Percentiles rank a stretch among this genome's conserved stretches.
Conservation (phyloP, 2,113 vertebrate genomes). For the Pitta sordida region DNA sequence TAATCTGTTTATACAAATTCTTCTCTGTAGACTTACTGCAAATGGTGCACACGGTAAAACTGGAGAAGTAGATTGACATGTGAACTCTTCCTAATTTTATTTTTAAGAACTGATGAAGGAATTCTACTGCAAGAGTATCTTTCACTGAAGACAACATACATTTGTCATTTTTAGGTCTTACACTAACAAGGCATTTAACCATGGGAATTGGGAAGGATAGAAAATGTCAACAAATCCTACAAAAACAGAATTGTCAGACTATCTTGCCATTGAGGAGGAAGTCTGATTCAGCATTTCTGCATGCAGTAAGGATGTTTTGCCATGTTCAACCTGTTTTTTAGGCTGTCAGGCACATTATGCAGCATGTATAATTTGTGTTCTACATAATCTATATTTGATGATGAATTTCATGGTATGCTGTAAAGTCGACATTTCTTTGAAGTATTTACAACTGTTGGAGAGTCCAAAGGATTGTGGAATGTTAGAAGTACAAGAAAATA, state of each 20-base stretch:
- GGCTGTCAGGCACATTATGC: background rate
- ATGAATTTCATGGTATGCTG: background rate
- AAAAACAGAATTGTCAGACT: background rate
- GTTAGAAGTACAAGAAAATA: background rate
- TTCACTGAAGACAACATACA: background rate
- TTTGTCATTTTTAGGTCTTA: background rate
- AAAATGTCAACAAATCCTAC: background rate
- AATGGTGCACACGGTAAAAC: background rate
- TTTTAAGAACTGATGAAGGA: background rate
- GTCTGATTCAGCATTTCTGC: background rate
- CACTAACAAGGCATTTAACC: background rate
- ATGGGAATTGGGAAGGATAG: background rate
- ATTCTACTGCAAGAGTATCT: background rate
- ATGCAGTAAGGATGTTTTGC: background rate
- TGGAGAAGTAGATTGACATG: background rate
- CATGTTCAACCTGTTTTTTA: background rate
- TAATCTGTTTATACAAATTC: background rate
- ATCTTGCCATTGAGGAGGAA: fast-evolving
- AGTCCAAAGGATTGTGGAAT: background rate
- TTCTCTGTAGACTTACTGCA: background rate
- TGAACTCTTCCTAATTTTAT: background rate
- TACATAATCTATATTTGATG: background rate
- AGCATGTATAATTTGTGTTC: background rate
- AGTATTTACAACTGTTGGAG: background rate
- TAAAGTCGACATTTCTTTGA: background rate